A percentile compares a stretch with the other conserved stretches of the same genome.
Conservation (phyloP, 2,888 invertebrate genomes). For the Drosophila limbata region DNA sequence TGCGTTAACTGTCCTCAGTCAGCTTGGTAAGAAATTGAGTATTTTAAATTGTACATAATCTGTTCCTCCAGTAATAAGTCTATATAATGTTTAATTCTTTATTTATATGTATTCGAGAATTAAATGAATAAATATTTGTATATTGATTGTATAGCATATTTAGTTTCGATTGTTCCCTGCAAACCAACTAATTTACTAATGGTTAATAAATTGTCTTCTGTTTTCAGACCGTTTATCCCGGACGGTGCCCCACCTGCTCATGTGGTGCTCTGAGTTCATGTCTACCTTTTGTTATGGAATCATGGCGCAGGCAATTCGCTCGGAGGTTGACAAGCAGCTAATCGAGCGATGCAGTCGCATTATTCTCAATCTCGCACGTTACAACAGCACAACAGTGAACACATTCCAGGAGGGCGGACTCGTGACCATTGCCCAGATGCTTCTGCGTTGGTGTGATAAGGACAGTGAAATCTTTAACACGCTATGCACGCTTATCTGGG, state of each 20-base stretch:
- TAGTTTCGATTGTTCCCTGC: too few relatives aligned
- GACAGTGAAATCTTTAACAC: constrained; percentile 88
- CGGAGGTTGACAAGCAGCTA: constrained; percentile 85
- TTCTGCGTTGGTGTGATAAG: constrained; percentile 89
- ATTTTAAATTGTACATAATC: too few relatives aligned
- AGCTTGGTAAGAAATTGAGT: constrained; percentile 22
- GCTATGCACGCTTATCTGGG: constrained; percentile 89
- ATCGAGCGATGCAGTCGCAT: constrained; percentile 86
- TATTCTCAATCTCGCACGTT: constrained; percentile 89
- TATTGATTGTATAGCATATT: too few relatives aligned
- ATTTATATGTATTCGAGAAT: too few relatives aligned
- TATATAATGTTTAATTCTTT: too few relatives aligned
- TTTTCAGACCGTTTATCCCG: constrained; percentile 83
- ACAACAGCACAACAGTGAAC: constrained; percentile 87
- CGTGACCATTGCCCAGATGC: constrained; percentile 87
- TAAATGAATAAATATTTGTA: too few relatives aligned
- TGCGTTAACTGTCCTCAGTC: constrained; percentile 78
- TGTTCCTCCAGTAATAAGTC: too few relatives aligned
- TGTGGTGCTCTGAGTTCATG: constrained; percentile 83
- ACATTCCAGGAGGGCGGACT: constrained; percentile 88
- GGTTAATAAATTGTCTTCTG: not conserved
- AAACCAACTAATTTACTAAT: too few relatives aligned
- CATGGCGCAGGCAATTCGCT: constrained; percentile 85
- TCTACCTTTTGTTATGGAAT: constrained; percentile 85
- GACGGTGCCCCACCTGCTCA: constrained; percentile 84